Conservation (phyloP, 2,888 invertebrate species). For the Notodonta ziczac region DNA sequence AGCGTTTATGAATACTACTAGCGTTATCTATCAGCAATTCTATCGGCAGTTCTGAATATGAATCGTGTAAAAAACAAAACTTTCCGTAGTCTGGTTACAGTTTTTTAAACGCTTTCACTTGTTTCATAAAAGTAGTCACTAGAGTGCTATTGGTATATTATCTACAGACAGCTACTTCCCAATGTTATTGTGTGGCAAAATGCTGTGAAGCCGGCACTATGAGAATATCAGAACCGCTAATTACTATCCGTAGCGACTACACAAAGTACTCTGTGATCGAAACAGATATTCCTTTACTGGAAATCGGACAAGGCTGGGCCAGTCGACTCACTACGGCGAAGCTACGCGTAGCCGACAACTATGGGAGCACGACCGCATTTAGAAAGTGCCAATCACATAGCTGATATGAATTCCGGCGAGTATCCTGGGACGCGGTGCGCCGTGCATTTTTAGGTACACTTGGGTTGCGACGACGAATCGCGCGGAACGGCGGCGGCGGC, state of each 20-base stretch:
- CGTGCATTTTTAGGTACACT: neutral
- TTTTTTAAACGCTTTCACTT: no score
- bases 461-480: neutral
- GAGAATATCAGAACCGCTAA: neutral
- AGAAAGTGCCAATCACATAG: neutral
- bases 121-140: no score
- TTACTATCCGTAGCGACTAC: neutral
- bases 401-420: conserved; percentile 2
- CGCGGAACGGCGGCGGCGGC: neutral
- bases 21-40: no score
- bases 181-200: no score
- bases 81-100: no score
- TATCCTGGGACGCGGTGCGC: neutral
- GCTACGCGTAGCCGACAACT: neutral
- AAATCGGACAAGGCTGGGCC: neutral
- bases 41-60: no score
- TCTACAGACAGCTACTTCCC: no score
- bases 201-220: neutral
- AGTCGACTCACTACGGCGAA: neutral
- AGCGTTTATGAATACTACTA: no score
- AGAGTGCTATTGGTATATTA: no score
- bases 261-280: neutral
- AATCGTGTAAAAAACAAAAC: no score
- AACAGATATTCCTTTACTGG: neutral
- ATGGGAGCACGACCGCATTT: neutral